phyloP scores from a whole-genome alignment of 2,797 vertebrate species.

The Tachyglossus aculeatus region DNA sequence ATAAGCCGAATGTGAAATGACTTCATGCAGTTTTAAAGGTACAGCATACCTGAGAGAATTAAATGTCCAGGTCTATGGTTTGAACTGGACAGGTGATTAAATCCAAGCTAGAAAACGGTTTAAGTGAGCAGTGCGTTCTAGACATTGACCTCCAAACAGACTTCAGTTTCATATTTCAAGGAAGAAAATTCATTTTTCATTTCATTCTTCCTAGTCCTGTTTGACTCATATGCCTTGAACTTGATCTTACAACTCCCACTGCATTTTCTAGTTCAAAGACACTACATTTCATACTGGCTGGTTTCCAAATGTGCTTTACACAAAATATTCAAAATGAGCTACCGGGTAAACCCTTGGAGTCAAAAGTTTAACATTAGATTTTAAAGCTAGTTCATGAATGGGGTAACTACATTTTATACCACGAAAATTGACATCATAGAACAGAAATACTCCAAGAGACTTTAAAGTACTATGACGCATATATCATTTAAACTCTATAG shows the following conservation, averaged over 20 bases:
- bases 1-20: conserved; percentile 28
- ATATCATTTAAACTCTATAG: too few species aligned
- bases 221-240: not conserved
- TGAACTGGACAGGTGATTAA: not conserved
- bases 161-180: conserved; percentile 9
- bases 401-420: not conserved
- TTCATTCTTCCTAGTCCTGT: not conserved
- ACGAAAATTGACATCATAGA: not conserved
- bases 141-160: conserved; percentile 15
- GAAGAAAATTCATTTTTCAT: not conserved
- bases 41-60: conserved; percentile 20
- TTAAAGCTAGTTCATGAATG: not conserved
- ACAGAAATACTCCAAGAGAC: too few species aligned
- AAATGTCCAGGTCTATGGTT: not conserved
- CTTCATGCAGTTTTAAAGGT: conserved; percentile 43
- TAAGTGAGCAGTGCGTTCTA: conserved; percentile 3
- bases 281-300: not conserved
- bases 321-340: not conserved
- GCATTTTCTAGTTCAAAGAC: not conserved
- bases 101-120: conserved; percentile 24
- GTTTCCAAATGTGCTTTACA: not conserved
- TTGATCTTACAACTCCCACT: not conserved
- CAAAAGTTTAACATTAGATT: conserved; percentile 8
- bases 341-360: not conserved
- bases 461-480: too few species aligned